Evolutionary conservation across 35 echinoderm and acorn worm species (phyloP), one percentile per base, ranked within the genome.

Genomic region (Apostichopus californicus): DNA sequence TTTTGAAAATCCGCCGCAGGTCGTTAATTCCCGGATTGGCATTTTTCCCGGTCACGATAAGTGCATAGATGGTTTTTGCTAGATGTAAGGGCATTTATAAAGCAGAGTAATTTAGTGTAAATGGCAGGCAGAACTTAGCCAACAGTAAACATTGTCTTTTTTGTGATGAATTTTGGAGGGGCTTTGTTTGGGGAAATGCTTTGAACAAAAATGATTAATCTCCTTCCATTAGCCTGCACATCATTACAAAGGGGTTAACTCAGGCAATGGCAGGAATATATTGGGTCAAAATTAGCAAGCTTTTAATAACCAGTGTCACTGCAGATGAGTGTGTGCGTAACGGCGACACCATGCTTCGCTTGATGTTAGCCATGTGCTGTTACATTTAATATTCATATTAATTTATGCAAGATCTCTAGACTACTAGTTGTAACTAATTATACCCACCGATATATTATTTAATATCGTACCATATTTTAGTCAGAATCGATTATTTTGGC

Each of bases 101-200:
- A 21, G 54, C 20, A 8, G 6, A 14, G 81, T 22, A 85, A 85
- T 85, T 60, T 85, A 25, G 81, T 58, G 55, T 85, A 58, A 85
- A 85, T 85, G 55, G 81, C 15, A 25, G 55, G 57, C 28, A 25
- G 54, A 59, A 85, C 81, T 85, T 85, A 59, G 11, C 81, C 2
- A 56, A 22, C 57, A 59, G 81, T 85, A 85, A 85, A 85, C 81
- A 84, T 84, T 85, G 56, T 46, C 34, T 46, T 85, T 58, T 60
- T 85, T 85, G 81, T 24, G 56, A 85, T 85, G n/a, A 85, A 85
- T 85, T 59, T 85, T 52, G 28, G 53, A 11, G 56, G 57, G 81
- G 54, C 56, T 14, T 15, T 58, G 15, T 60, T 85, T 57, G 1
- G 57, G 81, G 81, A 58, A 58, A 52, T 5, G n/a, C n/a, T 7